Percentiles rank a stretch among this genome's conserved stretches.
These are phyloP conservation scores for Tetrapedia diversipes DNA, from an alignment of 2,888 invertebrate genomes.

Conservation along the genomic window DNA sequence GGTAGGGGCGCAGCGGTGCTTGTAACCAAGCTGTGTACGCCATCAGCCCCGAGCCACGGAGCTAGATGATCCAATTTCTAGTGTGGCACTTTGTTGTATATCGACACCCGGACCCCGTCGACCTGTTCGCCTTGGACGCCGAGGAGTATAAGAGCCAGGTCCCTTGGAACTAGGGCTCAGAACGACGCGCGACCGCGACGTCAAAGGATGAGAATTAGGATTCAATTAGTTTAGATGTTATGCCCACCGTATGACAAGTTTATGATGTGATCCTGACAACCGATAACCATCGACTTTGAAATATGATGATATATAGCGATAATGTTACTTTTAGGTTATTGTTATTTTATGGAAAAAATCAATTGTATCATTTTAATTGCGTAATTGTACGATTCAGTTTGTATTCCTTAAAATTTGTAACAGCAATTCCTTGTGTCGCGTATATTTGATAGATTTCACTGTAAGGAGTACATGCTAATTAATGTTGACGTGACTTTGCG, in stretches of 20 bases:
- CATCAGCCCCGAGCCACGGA: conserved; percentile 26
- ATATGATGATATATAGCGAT: not conserved
- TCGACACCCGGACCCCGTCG: conserved; percentile 27
- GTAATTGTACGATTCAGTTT: not conserved
- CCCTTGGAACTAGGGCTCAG: not conserved
- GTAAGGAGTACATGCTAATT: conserved; percentile 37
- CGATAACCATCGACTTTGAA: not conserved
- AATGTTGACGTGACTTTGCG: conserved; percentile 23
- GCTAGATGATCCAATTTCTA: conserved; percentile 53
- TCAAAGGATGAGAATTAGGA: not conserved
- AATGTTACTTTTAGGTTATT: not conserved
- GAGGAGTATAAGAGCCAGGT: conserved; percentile 40
- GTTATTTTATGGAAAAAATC: no score
- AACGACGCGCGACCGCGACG: conserved; percentile 10
- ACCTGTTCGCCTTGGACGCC: conserved; percentile 32
- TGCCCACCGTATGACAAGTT: not conserved
- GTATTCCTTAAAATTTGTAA: not conserved
- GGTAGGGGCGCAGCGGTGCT: conserved; percentile 58
- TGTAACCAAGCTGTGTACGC: conserved; percentile 14
- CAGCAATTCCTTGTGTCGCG: not conserved
- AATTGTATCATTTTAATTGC: no score
- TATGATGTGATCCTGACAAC: not conserved
- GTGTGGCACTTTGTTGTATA: conserved; percentile 14
- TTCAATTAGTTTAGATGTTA: not conserved
- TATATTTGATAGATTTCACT: conserved; percentile 20